These are phyloP conservation scores for Hydrochoerus hydrochaeris DNA, from an alignment of 2,113 vertebrate genomes.

Conservation along the genomic window DNA sequence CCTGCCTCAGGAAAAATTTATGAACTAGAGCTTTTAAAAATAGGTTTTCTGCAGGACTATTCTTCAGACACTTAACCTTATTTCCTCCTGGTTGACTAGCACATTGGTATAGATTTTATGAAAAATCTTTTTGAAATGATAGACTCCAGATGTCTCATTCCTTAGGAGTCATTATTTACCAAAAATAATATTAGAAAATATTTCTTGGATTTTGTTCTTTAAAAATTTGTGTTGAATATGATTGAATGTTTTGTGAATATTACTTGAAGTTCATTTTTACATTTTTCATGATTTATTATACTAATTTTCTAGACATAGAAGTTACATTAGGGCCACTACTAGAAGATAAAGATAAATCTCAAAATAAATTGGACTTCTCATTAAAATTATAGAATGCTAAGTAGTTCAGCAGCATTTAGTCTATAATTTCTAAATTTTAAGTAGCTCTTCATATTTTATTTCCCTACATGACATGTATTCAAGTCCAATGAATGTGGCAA, in stretches of 20 bases:
- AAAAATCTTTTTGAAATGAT: slow-evolving; percentile 2
- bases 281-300: not conserved
- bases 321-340: not conserved
- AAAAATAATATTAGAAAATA: slow-evolving; percentile 43
- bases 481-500: slow-evolving; percentile 62
- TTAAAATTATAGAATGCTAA: slow-evolving; percentile 57
- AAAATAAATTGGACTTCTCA: slow-evolving; percentile 38
- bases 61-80: not conserved
- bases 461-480: slow-evolving; percentile 36
- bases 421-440: slow-evolving; percentile 67
- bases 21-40: not conserved
- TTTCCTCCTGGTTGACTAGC: slow-evolving; percentile 3
- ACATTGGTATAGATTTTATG: not conserved
- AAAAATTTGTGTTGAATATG: not conserved
- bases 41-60: not conserved
- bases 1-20: not conserved
- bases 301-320: not conserved
- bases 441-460: slow-evolving; percentile 63
- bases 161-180: slow-evolving; percentile 19
- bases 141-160: not conserved
- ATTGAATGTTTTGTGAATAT: not conserved
- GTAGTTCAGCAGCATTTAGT: slow-evolving; percentile 57
- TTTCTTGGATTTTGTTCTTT: slow-evolving; percentile 6
- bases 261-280: slow-evolving; percentile 1
- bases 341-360: not conserved